phyloP scores from a whole-genome alignment of 64 coral and sea anemone genomes.

The Montipora foliosa region DNA sequence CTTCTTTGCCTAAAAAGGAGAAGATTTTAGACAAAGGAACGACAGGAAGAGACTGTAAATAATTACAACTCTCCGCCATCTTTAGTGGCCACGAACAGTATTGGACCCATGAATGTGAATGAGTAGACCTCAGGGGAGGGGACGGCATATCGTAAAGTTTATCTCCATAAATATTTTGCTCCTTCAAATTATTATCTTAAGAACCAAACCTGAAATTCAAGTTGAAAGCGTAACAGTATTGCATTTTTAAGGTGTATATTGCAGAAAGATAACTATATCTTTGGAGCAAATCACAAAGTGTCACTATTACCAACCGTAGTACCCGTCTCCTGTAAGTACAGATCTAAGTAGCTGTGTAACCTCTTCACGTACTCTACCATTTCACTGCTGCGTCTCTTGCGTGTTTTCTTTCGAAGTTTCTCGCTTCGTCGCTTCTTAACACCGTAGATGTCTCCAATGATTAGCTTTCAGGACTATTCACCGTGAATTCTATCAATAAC shows the following conservation, averaged over 20 bases:
- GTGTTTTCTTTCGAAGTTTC: too few species aligned
- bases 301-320: not conserved
- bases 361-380: not conserved
- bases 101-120: too few species aligned
- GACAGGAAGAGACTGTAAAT: slow-evolving; percentile 58
- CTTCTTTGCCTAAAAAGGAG: slow-evolving; percentile 77
- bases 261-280: too few species aligned
- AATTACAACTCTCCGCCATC: slow-evolving; percentile 57
- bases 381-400: not conserved
- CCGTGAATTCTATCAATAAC: not conserved
- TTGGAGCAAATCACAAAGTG: not conserved
- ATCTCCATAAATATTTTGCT: too few species aligned
- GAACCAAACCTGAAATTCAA: too few species aligned
- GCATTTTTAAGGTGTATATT: too few species aligned
- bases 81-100: not conserved
- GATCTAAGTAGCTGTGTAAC: not conserved
- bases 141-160: not conserved
- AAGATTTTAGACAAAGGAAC: slow-evolving; percentile 81
- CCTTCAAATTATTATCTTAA: too few species aligned
- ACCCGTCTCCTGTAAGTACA: not conserved
- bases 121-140: not conserved
- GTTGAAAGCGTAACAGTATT: too few species aligned
- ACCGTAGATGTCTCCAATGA: not conserved
- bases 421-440: too few species aligned
- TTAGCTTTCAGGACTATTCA: not conserved